Evolutionary conservation across 2,888 invertebrate genomes (phyloP).

Genomic region (Apamea crenata): DNA sequence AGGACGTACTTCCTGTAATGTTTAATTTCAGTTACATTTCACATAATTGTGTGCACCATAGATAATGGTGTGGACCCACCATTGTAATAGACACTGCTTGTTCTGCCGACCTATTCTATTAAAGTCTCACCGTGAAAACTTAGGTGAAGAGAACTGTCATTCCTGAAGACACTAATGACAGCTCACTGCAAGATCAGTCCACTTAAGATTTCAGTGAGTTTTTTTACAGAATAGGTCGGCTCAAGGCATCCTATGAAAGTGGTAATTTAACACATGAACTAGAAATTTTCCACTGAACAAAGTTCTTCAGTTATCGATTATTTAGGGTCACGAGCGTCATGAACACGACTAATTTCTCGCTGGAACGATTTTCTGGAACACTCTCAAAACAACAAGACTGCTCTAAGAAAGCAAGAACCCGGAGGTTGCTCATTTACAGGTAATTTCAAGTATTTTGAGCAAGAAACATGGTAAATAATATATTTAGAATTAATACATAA

Average conservation of each 20-base stretch:
- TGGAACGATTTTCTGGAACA: neutral
- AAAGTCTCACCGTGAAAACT: too few relatives aligned
- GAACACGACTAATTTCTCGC: neutral
- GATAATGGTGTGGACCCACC: too few relatives aligned
- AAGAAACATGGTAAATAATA: neutral
- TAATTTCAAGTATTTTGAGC: slow-evolving; percentile 1
- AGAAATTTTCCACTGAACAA: too few relatives aligned
- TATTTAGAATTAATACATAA: too few relatives aligned
- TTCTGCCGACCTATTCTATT: neutral
- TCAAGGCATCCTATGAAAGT: neutral
- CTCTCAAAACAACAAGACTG: neutral
- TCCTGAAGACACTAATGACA: too few relatives aligned
- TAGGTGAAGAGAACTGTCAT: too few relatives aligned
- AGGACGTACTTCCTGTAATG: neutral
- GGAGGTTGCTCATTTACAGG: too few relatives aligned
- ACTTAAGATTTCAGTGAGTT: too few relatives aligned
- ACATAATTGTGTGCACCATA: neutral
- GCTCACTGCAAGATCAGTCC: too few relatives aligned
- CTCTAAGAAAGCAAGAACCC: neutral
- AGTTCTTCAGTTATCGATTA: neutral
- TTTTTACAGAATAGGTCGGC: too few relatives aligned
- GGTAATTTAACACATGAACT: neutral
- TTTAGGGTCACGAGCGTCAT: neutral
- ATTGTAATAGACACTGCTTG: neutral
- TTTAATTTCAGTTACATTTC: neutral